phyloP scores from a whole-genome alignment of 2,888 invertebrate species.

The Lacanobia oleracea region DNA sequence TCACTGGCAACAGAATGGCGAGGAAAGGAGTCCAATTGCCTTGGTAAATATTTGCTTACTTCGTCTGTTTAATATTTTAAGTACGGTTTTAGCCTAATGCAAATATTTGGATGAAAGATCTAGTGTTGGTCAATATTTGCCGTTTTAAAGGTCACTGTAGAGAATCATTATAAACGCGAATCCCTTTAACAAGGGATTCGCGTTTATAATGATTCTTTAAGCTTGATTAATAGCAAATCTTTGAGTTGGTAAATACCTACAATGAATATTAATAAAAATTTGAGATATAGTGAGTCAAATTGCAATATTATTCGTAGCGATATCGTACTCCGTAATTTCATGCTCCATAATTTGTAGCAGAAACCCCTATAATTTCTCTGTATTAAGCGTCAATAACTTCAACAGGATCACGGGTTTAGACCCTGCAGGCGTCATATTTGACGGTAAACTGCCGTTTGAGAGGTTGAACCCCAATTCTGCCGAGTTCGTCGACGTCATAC shows the following conservation, averaged over 20 bases:
- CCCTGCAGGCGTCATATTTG: constrained; percentile 80
- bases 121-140: constrained; percentile 46
- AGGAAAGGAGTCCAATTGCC: constrained; percentile 75
- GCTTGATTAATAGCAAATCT: neutral
- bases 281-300: neutral
- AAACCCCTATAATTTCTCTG: neutral
- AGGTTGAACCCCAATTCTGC: constrained; percentile 79
- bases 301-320: neutral
- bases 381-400: constrained; percentile 20
- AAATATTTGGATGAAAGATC: constrained; percentile 39
- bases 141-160: constrained; percentile 20
- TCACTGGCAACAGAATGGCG: constrained; percentile 79
- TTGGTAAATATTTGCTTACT: constrained; percentile 73
- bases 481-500: constrained; percentile 77
- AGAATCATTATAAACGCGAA: no score
- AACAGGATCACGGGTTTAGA: constrained; percentile 85
- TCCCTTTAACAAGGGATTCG: constrained; percentile 1
- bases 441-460: constrained; percentile 69
- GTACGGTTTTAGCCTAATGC: constrained; percentile 23
- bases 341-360: neutral
- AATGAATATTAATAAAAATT: neutral
- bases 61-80: constrained; percentile 35
- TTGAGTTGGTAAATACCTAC: neutral
- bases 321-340: neutral
- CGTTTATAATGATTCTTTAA: constrained; percentile 13